Conservation (phyloP, 2,888 invertebrate species). For the Cantharis flavilabris region DNA sequence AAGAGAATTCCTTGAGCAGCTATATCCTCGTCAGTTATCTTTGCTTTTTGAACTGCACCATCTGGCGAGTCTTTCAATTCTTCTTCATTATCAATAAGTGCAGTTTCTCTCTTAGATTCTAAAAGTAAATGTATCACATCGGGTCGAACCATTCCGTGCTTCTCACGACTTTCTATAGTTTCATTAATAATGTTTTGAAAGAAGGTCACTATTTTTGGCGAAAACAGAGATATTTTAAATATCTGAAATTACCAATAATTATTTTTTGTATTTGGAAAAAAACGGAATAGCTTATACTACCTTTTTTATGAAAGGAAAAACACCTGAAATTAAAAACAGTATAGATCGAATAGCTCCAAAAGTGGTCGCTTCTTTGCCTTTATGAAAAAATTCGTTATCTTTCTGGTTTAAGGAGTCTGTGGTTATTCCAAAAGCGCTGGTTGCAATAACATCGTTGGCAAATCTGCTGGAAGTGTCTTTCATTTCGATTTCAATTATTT, state of each 20-base stretch:
- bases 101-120: constrained; percentile 19
- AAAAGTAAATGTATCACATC: constrained; percentile 26
- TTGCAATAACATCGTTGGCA: background rate
- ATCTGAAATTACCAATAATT: constrained; percentile 1
- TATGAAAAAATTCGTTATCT: constrained; percentile 1
- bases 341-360: background rate
- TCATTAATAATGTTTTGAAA: constrained; percentile 32
- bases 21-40: constrained; percentile 11
- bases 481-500: background rate
- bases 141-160: constrained; percentile 7
- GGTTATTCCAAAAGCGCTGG: background rate
- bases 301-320: too few relatives aligned
- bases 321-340: background rate
- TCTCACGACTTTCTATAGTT: constrained; percentile 22
- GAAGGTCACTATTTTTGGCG: constrained; percentile 16
- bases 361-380: background rate
- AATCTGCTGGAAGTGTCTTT: background rate
- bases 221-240: constrained; percentile 5
- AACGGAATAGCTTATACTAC: too few relatives aligned
- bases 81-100: background rate
- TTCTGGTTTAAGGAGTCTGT: background rate
- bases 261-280: too few relatives aligned
- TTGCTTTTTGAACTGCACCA: background rate
- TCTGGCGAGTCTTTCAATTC: background rate
- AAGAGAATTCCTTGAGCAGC: constrained; percentile 10